Evolutionary conservation across 2,888 invertebrate species (phyloP).

Genomic region (Aphrophora alni): DNA sequence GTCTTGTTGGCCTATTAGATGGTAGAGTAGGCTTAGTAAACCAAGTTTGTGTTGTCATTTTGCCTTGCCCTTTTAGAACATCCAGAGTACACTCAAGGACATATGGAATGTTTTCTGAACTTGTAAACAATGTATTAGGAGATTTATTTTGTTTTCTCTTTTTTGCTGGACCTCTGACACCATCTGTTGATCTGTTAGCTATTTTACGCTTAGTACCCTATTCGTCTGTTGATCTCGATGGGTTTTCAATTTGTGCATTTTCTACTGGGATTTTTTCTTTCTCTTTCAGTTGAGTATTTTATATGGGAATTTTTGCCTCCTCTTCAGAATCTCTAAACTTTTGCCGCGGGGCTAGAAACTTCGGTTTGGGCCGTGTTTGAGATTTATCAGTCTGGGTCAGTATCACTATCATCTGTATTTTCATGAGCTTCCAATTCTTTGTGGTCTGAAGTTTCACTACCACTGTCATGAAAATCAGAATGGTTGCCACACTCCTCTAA

Average conservation of each 20-base stretch:
- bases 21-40: conserved; percentile 27
- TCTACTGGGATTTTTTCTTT: conserved; percentile 7
- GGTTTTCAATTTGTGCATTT: conserved; percentile 21
- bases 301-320: too few relatives aligned
- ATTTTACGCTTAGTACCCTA: conserved; percentile 22
- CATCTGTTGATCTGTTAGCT: conserved; percentile 3
- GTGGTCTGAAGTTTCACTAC: conserved; percentile 9
- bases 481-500: too few relatives aligned
- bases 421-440: conserved; percentile 13
- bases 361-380: background rate
- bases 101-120: conserved; percentile 14
- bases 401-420: conserved; percentile 11
- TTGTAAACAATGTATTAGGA: conserved; percentile 16
- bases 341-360: background rate
- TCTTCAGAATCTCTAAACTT: conserved; percentile 17
- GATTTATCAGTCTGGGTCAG: background rate
- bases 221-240: conserved; percentile 29
- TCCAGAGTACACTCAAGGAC: conserved; percentile 22
- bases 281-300: too few relatives aligned
- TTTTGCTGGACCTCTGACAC: conserved; percentile 7
- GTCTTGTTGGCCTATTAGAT: conserved; percentile 24
- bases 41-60: background rate
- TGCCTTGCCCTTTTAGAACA: too few relatives aligned
- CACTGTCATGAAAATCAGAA: too few relatives aligned
- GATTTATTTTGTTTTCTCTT: conserved; percentile 12